Conservation (phyloP, 2,888 invertebrate species). For the Cetonia aurata region DNA sequence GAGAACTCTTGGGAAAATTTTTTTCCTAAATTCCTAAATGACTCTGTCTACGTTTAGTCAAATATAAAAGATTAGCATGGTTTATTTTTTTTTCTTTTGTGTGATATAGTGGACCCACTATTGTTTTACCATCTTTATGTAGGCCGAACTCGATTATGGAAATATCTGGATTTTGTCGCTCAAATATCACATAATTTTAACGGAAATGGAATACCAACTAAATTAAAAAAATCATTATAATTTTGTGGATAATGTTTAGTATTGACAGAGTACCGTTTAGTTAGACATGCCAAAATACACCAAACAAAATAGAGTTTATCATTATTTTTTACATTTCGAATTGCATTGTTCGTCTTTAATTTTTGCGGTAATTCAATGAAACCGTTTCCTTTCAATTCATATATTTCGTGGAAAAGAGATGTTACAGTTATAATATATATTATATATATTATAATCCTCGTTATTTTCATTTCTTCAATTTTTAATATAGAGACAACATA, state of each 20-base stretch:
- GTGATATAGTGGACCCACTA: slow-evolving; percentile 18
- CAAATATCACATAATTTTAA: slow-evolving; percentile 33
- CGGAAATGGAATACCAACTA: slow-evolving; percentile 23
- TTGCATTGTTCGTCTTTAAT: too few relatives aligned
- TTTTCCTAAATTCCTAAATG: slow-evolving; percentile 34
- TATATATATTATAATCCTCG: too few relatives aligned
- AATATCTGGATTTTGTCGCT: slow-evolving; percentile 24
- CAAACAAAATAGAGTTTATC: too few relatives aligned
- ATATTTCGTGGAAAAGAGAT: too few relatives aligned
- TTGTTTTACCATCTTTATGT: slow-evolving; percentile 12
- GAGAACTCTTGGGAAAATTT: slow-evolving; percentile 2
- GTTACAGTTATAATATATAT: too few relatives aligned
- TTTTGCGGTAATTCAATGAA: too few relatives aligned
- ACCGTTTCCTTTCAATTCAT: too few relatives aligned
- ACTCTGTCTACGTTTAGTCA: neutral
- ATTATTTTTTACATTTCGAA: too few relatives aligned
- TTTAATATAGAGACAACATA: too few relatives aligned
- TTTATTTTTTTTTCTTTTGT: slow-evolving; percentile 1
- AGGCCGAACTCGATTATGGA: slow-evolving; percentile 24
- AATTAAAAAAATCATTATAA: slow-evolving; percentile 18
- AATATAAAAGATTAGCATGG: slow-evolving; percentile 22
- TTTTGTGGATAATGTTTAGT: slow-evolving; percentile 22
- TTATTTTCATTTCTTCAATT: too few relatives aligned
- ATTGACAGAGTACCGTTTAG: neutral
- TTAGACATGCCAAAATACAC: too few relatives aligned